Conservation (phyloP, 2,888 invertebrate genomes). For the Dastarcus helophoroides region DNA sequence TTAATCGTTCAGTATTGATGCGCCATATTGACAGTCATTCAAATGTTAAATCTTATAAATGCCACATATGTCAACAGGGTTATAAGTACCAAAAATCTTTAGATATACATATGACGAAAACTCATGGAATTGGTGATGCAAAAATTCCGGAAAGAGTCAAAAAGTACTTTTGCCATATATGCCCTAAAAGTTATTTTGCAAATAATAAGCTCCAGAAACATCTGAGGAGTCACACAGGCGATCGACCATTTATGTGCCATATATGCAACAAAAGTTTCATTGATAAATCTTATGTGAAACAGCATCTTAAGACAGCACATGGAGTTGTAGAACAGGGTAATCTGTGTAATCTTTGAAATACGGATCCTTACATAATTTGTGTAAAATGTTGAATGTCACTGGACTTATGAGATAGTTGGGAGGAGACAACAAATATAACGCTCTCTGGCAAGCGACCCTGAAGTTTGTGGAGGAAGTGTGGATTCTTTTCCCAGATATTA, state of each 20-base stretch:
- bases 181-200: slow-evolving; percentile 26
- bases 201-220: slow-evolving; percentile 30
- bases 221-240: slow-evolving; percentile 27
- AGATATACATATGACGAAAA: slow-evolving; percentile 42
- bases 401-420: too few relatives aligned
- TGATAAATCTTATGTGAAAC: slow-evolving; percentile 43
- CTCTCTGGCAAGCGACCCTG: too few relatives aligned
- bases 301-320: slow-evolving; percentile 43
- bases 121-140: slow-evolving; percentile 37
- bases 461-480: too few relatives aligned
- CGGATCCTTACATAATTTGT: too few relatives aligned
- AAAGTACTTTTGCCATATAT: slow-evolving; percentile 33
- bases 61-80: slow-evolving; percentile 41
- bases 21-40: slow-evolving; percentile 29
- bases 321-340: slow-evolving; percentile 28
- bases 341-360: too few relatives aligned
- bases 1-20: slow-evolving; percentile 25
- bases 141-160: slow-evolving; percentile 40
- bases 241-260: slow-evolving; percentile 26
- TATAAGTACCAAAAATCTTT: slow-evolving; percentile 42
- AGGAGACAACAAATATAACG: too few relatives aligned
- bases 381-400: too few relatives aligned
- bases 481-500: too few relatives aligned
- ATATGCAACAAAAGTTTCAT: slow-evolving; percentile 30
- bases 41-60: slow-evolving; percentile 27